Conservation (phyloP, 2,888 invertebrate genomes). For the Calameuta idolon region DNA sequence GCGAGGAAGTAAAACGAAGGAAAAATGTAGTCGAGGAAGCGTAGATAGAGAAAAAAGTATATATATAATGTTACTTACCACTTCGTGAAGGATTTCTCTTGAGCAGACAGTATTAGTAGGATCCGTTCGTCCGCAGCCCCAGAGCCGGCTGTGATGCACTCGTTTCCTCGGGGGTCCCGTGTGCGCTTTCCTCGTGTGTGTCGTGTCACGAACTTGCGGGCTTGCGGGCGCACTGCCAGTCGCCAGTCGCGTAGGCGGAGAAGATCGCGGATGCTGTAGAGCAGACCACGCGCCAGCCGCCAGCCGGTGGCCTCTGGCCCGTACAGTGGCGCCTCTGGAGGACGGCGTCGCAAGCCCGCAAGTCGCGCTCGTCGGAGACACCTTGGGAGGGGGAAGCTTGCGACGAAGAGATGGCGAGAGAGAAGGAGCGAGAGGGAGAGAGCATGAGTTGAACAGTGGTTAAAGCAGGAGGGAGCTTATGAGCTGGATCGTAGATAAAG, state of each 20-base stretch:
- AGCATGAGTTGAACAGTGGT: constrained; percentile 34
- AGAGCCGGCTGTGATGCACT: constrained; percentile 10
- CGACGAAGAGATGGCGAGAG: constrained; percentile 10
- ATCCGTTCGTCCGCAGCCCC: constrained; percentile 6
- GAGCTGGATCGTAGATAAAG: constrained; percentile 12
- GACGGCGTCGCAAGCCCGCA: constrained; percentile 52
- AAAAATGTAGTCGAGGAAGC: not conserved
- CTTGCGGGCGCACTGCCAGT: constrained; percentile 67
- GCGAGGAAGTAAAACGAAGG: not conserved
- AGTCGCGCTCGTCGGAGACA: constrained; percentile 32
- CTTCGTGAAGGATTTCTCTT: not conserved
- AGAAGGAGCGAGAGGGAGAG: constrained; percentile 31
- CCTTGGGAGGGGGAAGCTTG: constrained; percentile 17
- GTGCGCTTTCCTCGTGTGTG: constrained; percentile 30
- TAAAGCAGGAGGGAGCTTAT: constrained; percentile 13
- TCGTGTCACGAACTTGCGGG: constrained; percentile 64
- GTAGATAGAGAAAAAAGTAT: not conserved
- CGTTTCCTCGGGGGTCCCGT: constrained; percentile 8
- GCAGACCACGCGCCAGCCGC: constrained; percentile 54
- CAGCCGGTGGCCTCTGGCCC: constrained; percentile 55
- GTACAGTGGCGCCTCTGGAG: constrained; percentile 63
- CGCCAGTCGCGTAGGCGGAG: constrained; percentile 63
- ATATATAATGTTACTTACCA: not conserved
- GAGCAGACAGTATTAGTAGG: not conserved
- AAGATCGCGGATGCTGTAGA: constrained; percentile 65